phyloP scores from a whole-genome alignment of 2,797 vertebrate genomes.

The Simalia tracyae region DNA sequence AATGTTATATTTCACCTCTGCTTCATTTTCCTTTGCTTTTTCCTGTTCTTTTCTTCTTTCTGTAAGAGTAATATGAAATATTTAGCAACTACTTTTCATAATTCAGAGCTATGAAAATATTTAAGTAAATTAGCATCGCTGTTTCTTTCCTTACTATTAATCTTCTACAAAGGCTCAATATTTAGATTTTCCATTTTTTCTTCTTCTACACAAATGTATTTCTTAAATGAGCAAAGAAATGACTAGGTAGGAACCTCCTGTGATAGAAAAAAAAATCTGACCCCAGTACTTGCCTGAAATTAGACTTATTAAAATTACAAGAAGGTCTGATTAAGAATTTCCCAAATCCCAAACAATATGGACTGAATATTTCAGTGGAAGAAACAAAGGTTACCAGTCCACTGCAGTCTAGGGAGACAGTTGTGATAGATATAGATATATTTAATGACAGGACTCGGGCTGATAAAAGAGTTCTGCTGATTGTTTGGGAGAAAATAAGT shows the following conservation, averaged over 20 bases:
- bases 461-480: background rate
- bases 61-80: conserved; percentile 29
- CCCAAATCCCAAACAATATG: background rate
- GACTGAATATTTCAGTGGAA: no score
- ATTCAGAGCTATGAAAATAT: background rate
- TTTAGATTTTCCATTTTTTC: background rate
- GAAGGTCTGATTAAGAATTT: background rate
- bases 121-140: background rate
- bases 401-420: no score
- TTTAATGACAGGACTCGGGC: background rate
- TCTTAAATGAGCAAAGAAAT: background rate
- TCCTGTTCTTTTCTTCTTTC: conserved; percentile 46
- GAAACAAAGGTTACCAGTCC: background rate
- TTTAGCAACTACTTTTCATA: background rate
- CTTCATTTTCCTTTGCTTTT: background rate
- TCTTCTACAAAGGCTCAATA: background rate
- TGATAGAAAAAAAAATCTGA: background rate
- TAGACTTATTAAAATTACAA: background rate
- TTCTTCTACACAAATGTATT: background rate
- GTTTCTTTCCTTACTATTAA: background rate
- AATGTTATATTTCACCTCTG: conserved; percentile 35
- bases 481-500: background rate
- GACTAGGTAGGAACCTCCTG: background rate
- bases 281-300: background rate
- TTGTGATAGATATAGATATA: no score